A percentile compares a stretch with the other conserved stretches of the same genome.
Evolutionary conservation across 2,113 vertebrate genomes (phyloP).

Genomic region (Columba janthina): DNA sequence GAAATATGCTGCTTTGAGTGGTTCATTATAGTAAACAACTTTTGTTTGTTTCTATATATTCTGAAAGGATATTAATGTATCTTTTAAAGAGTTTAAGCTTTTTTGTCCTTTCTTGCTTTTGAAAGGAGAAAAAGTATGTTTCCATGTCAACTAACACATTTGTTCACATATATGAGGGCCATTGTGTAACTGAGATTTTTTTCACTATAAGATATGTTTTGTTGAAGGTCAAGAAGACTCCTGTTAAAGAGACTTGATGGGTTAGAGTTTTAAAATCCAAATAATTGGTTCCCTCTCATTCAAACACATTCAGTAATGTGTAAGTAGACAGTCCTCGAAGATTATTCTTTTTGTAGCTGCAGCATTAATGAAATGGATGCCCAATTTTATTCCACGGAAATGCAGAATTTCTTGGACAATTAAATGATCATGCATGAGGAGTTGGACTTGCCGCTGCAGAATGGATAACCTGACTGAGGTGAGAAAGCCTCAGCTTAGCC

Average conservation of each 20-base stretch:
- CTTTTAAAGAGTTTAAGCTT: constrained; percentile 19
- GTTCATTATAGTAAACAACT: background rate
- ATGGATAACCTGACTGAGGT: background rate
- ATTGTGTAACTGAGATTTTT: background rate
- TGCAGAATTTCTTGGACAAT: background rate
- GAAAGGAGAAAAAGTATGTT: constrained; percentile 19
- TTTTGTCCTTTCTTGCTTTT: background rate
- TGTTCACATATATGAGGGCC: constrained; percentile 4
- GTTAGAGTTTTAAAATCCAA: background rate
- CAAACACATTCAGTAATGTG: background rate
- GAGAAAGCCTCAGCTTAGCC: background rate
- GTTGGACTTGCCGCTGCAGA: background rate
- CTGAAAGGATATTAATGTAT: constrained; percentile 3
- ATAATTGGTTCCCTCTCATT: background rate
- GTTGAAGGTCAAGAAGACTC: constrained; percentile 10
- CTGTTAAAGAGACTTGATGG: background rate
- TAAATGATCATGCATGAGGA: background rate
- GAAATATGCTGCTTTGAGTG: constrained; percentile 3
- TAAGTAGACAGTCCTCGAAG: background rate
- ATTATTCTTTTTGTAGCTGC: background rate
- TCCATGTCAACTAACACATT: constrained; percentile 22
- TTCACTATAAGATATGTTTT: background rate
- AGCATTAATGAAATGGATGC: background rate
- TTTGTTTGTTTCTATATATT: constrained; percentile 30
- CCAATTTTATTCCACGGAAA: background rate